Conservation (phyloP, 2,797 vertebrate genomes). For the Taenioides sp. region DNA sequence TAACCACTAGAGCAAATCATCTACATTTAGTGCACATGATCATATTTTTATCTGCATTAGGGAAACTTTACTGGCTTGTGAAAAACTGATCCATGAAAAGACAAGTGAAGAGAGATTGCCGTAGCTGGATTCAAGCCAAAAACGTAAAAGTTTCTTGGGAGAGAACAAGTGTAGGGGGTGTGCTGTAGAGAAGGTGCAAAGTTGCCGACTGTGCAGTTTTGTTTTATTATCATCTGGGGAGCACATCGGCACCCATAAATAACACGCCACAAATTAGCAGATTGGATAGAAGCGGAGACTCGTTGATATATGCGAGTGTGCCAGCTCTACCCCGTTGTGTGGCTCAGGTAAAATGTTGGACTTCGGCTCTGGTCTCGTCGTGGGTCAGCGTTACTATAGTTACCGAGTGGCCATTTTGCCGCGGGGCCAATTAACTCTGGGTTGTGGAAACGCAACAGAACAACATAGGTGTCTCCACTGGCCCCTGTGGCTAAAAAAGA, state of each 20-base stretch:
- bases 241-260: slow-evolving; percentile 71
- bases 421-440: slow-evolving; percentile 72
- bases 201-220: slow-evolving; percentile 66
- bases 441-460: slow-evolving; percentile 49
- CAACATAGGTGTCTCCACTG: slow-evolving; percentile 48
- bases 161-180: neutral
- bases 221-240: slow-evolving; percentile 67
- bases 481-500: neutral
- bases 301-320: slow-evolving; percentile 20
- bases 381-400: slow-evolving; percentile 77
- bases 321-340: slow-evolving; percentile 7
- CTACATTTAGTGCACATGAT: neutral
- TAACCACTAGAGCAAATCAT: too few species aligned
- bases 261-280: slow-evolving; percentile 75
- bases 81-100: neutral
- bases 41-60: neutral
- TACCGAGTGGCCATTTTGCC: slow-evolving; percentile 69
- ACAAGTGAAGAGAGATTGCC: too few species aligned
- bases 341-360: slow-evolving; percentile 35
- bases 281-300: slow-evolving; percentile 61
- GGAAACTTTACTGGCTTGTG: neutral
- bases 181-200: slow-evolving; percentile 11
- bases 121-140: slow-evolving; percentile 12
- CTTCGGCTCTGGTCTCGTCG: slow-evolving; percentile 67
- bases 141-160: slow-evolving; percentile 3